Conservation (phyloP, 2,113 vertebrate species). For the Hystrix cristata region DNA sequence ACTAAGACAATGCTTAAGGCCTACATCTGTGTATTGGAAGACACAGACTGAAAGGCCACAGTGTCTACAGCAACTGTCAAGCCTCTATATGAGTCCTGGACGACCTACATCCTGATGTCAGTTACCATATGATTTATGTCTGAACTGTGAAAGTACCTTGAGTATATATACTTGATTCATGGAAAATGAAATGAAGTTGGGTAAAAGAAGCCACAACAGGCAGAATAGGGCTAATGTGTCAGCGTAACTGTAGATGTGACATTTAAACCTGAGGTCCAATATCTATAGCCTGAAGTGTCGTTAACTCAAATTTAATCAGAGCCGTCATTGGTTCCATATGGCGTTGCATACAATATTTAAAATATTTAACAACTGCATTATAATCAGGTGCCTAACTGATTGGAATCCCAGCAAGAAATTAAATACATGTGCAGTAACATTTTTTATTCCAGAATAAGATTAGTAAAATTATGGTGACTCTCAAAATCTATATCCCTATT, state of each 20-base stretch:
- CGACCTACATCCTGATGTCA: background rate
- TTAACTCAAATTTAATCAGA: background rate
- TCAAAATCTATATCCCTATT: background rate
- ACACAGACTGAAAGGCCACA: background rate
- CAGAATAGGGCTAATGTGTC: background rate
- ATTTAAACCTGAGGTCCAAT: background rate
- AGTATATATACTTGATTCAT: background rate
- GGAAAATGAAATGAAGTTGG: background rate
- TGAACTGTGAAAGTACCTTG: background rate
- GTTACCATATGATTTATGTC: background rate
- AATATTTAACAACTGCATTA: background rate
- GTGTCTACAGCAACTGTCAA: background rate
- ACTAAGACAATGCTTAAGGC: background rate
- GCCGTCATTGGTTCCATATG: background rate
- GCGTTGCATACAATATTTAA: background rate
- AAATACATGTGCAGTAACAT: background rate
- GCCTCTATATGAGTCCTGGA: background rate
- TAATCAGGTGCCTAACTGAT: background rate
- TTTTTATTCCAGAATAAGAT: background rate
- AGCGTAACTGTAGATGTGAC: background rate
- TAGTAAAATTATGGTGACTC: background rate
- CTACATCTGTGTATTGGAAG: background rate
- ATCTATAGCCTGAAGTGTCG: background rate
- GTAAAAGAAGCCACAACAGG: background rate
- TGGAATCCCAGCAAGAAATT: background rate